Conservation (phyloP, 1,140 invertebrate genomes). For the Orius insidiosus region DNA sequence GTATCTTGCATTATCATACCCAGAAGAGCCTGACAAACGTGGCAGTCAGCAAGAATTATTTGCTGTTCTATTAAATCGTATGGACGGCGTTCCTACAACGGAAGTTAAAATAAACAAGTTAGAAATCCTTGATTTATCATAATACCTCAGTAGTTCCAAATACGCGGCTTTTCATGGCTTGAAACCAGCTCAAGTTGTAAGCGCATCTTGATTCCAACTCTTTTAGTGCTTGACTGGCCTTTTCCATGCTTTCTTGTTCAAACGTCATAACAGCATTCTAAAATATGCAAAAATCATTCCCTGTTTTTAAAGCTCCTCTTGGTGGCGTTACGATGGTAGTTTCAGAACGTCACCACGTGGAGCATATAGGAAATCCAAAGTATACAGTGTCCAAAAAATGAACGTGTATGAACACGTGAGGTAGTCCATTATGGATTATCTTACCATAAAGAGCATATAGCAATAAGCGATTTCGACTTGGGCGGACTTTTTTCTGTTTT, state of each 20-base stretch:
- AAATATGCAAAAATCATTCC: conserved; percentile 15
- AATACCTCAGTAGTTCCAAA: conserved; percentile 24
- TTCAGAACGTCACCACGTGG: no score
- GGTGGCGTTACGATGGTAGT: no score
- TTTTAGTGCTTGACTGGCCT: conserved; percentile 37
- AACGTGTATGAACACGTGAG: no score
- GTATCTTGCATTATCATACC: conserved; percentile 48
- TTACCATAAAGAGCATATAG: no score
- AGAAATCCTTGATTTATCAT: not conserved
- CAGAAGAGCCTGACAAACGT: conserved; percentile 43
- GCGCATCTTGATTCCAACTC: conserved; percentile 45
- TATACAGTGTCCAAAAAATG: no score
- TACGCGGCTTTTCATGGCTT: conserved; percentile 32
- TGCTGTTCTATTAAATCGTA: conserved; percentile 35
- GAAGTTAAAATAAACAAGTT: not conserved
- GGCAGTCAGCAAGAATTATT: conserved; percentile 48
- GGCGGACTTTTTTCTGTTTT: no score
- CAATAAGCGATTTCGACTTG: no score
- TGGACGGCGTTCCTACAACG: not conserved
- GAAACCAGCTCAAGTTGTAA: conserved; percentile 37
- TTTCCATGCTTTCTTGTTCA: conserved; percentile 45
- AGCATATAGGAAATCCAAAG: no score
- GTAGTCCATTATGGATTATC: no score
- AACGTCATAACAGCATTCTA: conserved; percentile 56
- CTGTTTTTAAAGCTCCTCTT: no score